phyloP scores from a whole-genome alignment of 2,888 invertebrate genomes.

The Pimpla rufipes region DNA sequence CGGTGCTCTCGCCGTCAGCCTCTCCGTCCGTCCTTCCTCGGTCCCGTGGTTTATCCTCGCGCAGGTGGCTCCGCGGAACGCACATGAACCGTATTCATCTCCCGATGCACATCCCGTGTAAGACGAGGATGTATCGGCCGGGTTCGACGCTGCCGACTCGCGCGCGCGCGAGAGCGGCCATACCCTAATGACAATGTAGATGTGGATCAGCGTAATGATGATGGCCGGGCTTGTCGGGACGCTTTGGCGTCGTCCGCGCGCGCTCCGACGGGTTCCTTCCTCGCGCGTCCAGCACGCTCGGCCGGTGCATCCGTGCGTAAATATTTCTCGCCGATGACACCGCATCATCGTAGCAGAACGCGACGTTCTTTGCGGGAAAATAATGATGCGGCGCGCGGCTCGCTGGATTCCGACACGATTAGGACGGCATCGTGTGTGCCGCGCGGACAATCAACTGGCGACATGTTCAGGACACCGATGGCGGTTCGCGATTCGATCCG shows the following conservation, averaged over 20 bases:
- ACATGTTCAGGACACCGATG: background rate
- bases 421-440: background rate
- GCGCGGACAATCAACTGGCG: background rate
- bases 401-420: slow-evolving; percentile 20
- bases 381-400: slow-evolving; percentile 31
- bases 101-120: slow-evolving; percentile 48
- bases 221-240: slow-evolving; percentile 76
- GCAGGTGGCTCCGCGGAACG: slow-evolving; percentile 61
- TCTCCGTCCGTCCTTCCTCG: slow-evolving; percentile 48
- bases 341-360: slow-evolving; percentile 52
- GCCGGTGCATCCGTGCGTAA: slow-evolving; percentile 83
- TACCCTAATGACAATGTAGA: slow-evolving; percentile 83
- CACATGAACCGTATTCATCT: slow-evolving; percentile 20
- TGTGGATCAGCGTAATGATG: slow-evolving; percentile 81
- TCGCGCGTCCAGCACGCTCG: slow-evolving; percentile 74
- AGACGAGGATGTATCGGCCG: slow-evolving; percentile 57
- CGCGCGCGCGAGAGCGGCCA: slow-evolving; percentile 73
- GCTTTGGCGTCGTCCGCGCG: slow-evolving; percentile 56
- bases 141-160: slow-evolving; percentile 62
- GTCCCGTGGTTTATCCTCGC: slow-evolving; percentile 50
- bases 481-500: slow-evolving; percentile 25
- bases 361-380: slow-evolving; percentile 49
- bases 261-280: slow-evolving; percentile 4
- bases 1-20: slow-evolving; percentile 40
- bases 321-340: slow-evolving; percentile 73